Evolutionary conservation across 2,113 vertebrate species (phyloP).

Genomic region (Laticauda colubrina): DNA sequence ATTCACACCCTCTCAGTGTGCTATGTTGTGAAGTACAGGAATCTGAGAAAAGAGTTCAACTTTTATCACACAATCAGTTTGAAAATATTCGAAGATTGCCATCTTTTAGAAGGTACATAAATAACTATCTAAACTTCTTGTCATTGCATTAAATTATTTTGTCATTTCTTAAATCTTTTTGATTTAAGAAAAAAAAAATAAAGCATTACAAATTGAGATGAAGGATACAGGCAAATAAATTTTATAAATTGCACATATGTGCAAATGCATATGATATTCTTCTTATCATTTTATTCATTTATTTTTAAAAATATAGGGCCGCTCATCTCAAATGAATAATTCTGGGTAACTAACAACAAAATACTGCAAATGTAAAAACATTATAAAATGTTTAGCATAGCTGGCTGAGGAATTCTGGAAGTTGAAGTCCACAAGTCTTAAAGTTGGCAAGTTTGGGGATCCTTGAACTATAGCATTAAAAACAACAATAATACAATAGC

Average conservation of each 20-base stretch:
- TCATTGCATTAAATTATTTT: not conserved
- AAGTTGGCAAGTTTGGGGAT: too few relatives aligned
- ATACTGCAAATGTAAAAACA: not conserved
- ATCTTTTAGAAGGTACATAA: constrained; percentile 87
- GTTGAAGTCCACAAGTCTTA: too few relatives aligned
- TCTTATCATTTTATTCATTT: not conserved
- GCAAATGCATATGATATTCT: not conserved
- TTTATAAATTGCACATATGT: not conserved
- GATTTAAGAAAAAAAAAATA: not conserved
- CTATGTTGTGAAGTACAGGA: constrained; percentile 81
- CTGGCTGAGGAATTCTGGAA: too few relatives aligned
- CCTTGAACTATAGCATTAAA: not conserved
- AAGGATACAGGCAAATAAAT: not conserved
- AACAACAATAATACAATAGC: not conserved
- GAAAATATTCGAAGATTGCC: constrained; percentile 85
- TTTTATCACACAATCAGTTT: constrained; percentile 76
- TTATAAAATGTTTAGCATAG: not conserved
- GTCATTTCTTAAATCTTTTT: constrained; percentile 1
- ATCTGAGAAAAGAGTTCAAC: constrained; percentile 65
- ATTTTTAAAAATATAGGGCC: not conserved
- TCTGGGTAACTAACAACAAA: not conserved
- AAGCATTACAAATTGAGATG: not conserved
- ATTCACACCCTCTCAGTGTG: constrained; percentile 85
- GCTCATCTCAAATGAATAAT: not conserved
- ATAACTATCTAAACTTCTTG: not conserved